These are phyloP conservation scores for Plestiodon gilberti DNA, from an alignment of 2,113 vertebrate species.

Conservation along the genomic window DNA sequence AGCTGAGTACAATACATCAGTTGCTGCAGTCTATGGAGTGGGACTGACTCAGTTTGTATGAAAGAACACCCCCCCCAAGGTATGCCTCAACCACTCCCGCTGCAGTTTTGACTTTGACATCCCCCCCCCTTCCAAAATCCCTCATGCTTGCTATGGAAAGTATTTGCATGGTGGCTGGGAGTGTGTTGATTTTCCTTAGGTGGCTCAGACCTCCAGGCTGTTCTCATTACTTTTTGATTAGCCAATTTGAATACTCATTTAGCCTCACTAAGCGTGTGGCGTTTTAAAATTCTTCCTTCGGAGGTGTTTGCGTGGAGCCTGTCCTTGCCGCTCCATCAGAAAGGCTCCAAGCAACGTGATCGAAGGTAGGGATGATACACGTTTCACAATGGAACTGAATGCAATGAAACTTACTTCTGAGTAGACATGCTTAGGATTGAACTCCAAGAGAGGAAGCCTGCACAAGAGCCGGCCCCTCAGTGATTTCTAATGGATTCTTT, in stretches of 20 bases:
- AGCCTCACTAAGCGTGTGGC: constrained; percentile 46
- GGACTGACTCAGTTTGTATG: constrained; percentile 2
- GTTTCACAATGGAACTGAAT: background rate
- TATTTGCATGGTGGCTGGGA: constrained; percentile 55
- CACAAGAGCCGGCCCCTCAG: background rate
- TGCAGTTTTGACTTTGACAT: background rate
- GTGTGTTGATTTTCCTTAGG: constrained; percentile 69
- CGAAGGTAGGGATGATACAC: background rate
- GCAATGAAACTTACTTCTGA: too few species aligned
- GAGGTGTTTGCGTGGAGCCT: constrained; percentile 17
- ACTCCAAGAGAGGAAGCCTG: background rate
- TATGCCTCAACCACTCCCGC: constrained; percentile 3
- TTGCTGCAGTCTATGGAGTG: background rate
- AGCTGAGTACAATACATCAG: background rate
- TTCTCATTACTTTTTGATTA: constrained; percentile 75
- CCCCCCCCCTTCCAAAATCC: background rate
- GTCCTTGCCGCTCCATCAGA: constrained; percentile 25
- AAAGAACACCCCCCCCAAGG: constrained; percentile 3
- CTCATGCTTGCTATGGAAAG: background rate
- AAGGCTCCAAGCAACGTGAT: background rate
- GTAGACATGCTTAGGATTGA: too few species aligned
- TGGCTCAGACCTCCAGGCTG: constrained; percentile 62
- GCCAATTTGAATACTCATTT: constrained; percentile 69
- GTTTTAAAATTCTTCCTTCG: constrained; percentile 55
- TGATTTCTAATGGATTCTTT: background rate